A percentile compares a stretch with the other conserved stretches of the same genome.
phyloP scores from a whole-genome alignment of 2,888 invertebrate genomes.

The Euzetes globulus region DNA sequence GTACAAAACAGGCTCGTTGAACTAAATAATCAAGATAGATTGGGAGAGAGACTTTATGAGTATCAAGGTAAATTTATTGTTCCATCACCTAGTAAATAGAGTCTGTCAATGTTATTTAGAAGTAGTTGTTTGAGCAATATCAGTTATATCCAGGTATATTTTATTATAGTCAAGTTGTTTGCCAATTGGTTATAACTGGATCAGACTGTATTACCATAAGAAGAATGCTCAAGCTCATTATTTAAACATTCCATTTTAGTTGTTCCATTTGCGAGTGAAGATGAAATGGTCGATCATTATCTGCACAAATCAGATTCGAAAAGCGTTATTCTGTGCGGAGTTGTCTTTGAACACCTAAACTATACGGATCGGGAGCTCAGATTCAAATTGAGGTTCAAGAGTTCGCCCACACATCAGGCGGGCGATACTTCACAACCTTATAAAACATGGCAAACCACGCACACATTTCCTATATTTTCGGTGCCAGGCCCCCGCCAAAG shows the following conservation, averaged over 20 bases:
- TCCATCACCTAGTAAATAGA: no score
- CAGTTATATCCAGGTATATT: no score
- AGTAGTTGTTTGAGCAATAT: no score
- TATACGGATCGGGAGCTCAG: background rate
- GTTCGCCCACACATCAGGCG: background rate
- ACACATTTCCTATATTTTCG: constrained; percentile 21
- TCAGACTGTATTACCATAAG: no score
- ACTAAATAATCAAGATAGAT: no score
- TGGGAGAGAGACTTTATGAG: no score
- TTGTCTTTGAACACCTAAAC: constrained; percentile 24
- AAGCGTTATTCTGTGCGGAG: constrained; percentile 16
- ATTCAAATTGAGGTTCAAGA: constrained; percentile 26
- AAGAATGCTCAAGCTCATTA: no score
- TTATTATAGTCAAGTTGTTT: no score
- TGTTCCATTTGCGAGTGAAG: background rate
- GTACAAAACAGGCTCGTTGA: no score
- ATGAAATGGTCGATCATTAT: constrained; percentile 15
- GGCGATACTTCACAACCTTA: background rate
- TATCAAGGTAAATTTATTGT: no score
- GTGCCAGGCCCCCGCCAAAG: constrained; percentile 15
- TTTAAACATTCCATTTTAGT: background rate
- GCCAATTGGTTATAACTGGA: no score
- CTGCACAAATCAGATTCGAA: background rate
- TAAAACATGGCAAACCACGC: constrained; percentile 11
- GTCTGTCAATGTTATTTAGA: no score